Evolutionary conservation across 2,797 vertebrate genomes (phyloP).

Genomic region (Spinus pinus): DNA sequence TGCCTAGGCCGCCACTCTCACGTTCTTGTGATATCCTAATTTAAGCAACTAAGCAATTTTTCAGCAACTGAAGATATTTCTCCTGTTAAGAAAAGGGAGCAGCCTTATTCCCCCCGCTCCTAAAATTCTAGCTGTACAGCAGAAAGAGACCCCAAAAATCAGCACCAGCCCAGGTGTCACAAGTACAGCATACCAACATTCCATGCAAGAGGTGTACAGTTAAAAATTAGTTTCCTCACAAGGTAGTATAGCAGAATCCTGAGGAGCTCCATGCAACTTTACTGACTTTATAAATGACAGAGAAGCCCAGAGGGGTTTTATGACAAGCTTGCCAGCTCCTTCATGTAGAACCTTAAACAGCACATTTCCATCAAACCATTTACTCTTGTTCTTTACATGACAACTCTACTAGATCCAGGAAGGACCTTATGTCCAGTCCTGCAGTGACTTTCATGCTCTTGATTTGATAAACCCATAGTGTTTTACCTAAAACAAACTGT

Average conservation of each 20-base stretch:
- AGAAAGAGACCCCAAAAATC: neutral
- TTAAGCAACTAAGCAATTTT: neutral
- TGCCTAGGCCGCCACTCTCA: neutral
- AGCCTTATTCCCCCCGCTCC: neutral
- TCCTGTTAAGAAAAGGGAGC: neutral
- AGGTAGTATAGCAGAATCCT: neutral
- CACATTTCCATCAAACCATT: neutral
- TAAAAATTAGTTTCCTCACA: neutral
- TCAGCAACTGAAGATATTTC: neutral
- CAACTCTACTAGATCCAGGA: neutral
- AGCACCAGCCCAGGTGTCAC: neutral
- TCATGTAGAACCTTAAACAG: neutral
- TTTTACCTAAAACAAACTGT: neutral
- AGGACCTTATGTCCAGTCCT: neutral
- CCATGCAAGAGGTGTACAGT: neutral
- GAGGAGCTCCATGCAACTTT: neutral
- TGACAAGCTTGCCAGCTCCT: neutral
- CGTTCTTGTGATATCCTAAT: neutral
- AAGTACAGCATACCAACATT: neutral
- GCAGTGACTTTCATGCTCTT: rapidly evolving
- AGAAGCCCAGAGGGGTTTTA: neutral
- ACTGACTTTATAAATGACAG: neutral
- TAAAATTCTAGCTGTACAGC: neutral
- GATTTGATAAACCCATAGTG: neutral
- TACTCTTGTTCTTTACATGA: neutral